Evolutionary conservation across 2,797 vertebrate genomes (phyloP).

Genomic region (Leucoraja ocellata): DNA sequence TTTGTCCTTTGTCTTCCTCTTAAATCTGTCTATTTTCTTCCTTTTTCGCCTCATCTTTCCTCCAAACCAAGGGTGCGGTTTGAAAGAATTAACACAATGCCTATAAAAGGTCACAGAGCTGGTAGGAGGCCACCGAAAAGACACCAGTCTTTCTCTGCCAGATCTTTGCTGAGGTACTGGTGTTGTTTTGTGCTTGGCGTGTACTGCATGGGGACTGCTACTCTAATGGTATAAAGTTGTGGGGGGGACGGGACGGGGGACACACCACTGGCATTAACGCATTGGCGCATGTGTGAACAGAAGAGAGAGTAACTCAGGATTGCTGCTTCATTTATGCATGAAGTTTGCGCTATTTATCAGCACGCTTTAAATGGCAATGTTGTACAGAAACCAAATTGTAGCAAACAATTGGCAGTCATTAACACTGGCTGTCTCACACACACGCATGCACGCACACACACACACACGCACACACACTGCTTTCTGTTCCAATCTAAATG

Average conservation of each 20-base stretch:
- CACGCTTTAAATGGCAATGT: not conserved
- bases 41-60: conserved; percentile 48
- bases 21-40: conserved; percentile 40
- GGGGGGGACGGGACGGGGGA: no score
- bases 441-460: not conserved
- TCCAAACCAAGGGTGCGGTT: conserved; percentile 87
- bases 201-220: not conserved
- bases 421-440: not conserved
- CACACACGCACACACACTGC: not conserved
- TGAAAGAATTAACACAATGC: conserved; percentile 90
- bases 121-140: conserved; percentile 76
- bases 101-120: conserved; percentile 72
- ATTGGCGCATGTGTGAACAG: not conserved
- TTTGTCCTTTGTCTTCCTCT: conserved; percentile 11
- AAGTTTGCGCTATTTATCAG: not conserved
- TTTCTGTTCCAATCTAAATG: not conserved
- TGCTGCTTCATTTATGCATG: not conserved
- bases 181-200: conserved; percentile 16
- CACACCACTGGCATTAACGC: no score
- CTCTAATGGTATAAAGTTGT: not conserved
- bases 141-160: conserved; percentile 75
- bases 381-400: not conserved
- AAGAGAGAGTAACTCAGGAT: no score
- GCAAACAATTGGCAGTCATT: not conserved
- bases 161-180: conserved; percentile 87